These are phyloP conservation scores for Oscheius myriophilus DNA, from an alignment of 2,888 invertebrate genomes.

Conservation along the genomic window DNA sequence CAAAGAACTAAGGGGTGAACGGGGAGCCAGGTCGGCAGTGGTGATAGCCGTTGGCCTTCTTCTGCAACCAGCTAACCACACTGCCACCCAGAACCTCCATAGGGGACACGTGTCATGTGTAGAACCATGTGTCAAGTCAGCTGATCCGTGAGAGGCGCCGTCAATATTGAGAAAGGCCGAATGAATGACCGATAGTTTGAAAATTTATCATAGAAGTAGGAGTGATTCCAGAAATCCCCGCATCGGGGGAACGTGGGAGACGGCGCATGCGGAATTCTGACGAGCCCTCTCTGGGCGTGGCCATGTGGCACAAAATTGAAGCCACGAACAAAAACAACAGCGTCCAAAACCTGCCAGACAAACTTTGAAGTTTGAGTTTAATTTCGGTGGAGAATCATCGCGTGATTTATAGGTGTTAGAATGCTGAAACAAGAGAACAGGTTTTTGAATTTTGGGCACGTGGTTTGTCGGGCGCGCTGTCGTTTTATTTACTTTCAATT, in stretches of 20 bases:
- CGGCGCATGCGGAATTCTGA: constrained; percentile 23
- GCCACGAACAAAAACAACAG: constrained; percentile 28
- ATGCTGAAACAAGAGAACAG: too few species aligned
- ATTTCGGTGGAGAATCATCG: too few species aligned
- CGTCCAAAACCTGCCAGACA: background rate
- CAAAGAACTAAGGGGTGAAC: background rate
- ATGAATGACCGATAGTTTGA: constrained; percentile 10
- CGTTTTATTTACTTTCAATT: too few species aligned
- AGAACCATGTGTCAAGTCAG: constrained; percentile 26
- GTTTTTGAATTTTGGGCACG: too few species aligned
- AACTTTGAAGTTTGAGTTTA: too few species aligned
- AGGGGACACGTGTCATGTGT: constrained; percentile 14
- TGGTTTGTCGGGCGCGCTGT: too few species aligned
- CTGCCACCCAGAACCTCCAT: constrained; percentile 46
- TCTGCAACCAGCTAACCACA: constrained; percentile 64
- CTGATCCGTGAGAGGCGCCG: constrained; percentile 15
- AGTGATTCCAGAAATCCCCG: background rate
- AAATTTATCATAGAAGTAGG: background rate
- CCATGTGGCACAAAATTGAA: constrained; percentile 30
- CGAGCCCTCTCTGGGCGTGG: constrained; percentile 28
- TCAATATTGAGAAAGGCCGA: constrained; percentile 20
- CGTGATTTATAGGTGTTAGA: too few species aligned
- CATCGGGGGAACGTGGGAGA: background rate
- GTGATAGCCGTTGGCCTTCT: constrained; percentile 56
- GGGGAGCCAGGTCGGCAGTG: constrained; percentile 53